phyloP scores from a whole-genome alignment of 2,888 invertebrate genomes.

The Dexiosoma caninum region DNA sequence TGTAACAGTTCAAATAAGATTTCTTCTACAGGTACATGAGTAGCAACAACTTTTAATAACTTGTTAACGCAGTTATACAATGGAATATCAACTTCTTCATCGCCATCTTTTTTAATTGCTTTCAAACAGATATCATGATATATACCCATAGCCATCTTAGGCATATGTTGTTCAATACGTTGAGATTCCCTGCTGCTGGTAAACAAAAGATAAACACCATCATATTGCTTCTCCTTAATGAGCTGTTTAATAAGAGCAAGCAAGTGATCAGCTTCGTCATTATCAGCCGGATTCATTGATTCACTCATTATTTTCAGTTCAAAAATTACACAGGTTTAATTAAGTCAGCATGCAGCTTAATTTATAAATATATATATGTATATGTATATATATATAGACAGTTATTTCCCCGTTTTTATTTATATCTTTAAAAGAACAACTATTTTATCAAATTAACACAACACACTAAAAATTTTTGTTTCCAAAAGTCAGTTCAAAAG shows the following conservation, averaged over 20 bases:
- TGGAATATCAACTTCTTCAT: constrained; percentile 79
- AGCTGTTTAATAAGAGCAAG: constrained; percentile 71
- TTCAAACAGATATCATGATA: constrained; percentile 79
- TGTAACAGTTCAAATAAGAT: constrained; percentile 87
- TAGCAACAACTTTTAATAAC: constrained; percentile 81
- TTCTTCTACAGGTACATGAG: constrained; percentile 85
- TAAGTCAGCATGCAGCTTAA: not conserved
- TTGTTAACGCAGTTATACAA: constrained; percentile 83
- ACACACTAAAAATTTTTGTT: not conserved
- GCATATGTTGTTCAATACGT: constrained; percentile 78
- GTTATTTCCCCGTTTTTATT: too few relatives aligned
- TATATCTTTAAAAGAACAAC: not conserved
- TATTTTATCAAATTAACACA: not conserved
- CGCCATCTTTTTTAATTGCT: constrained; percentile 80
- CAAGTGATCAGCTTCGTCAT: constrained; percentile 65
- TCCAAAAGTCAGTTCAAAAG: constrained; percentile 23
- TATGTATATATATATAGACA: too few relatives aligned
- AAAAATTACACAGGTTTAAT: not conserved
- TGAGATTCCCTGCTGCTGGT: constrained; percentile 72
- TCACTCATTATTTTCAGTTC: constrained; percentile 7
- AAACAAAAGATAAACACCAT: constrained; percentile 71
- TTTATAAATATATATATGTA: too few relatives aligned
- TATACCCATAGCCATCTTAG: constrained; percentile 81
- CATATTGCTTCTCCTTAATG: constrained; percentile 72
- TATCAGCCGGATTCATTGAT: not conserved